These are phyloP conservation scores for Intellagama lesueurii DNA, from an alignment of 2,797 vertebrate genomes.

Conservation along the genomic window DNA sequence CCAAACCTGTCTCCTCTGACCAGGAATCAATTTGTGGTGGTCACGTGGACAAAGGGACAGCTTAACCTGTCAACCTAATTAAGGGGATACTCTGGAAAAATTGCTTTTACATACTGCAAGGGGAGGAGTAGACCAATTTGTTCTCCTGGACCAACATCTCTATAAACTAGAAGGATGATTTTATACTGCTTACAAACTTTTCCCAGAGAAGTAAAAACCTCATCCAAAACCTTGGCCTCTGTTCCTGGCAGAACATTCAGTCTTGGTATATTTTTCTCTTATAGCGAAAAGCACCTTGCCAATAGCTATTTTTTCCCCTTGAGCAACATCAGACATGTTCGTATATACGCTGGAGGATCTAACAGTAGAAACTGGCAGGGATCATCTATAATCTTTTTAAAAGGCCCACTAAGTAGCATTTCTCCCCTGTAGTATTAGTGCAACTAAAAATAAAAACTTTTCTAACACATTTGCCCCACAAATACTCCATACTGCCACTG, in stretches of 20 bases:
- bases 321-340: neutral
- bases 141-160: neutral
- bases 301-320: neutral
- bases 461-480: neutral
- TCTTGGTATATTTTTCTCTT: neutral
- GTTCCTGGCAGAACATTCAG: neutral
- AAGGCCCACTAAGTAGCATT: conserved; percentile 2
- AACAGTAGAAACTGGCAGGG: neutral
- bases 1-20: neutral
- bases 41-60: neutral
- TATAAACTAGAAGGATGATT: neutral
- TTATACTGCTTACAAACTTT: conserved; percentile 6
- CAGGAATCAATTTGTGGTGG: neutral
- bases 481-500: neutral
- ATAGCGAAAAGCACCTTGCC: conserved; percentile 16
- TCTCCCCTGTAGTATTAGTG: neutral
- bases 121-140: neutral
- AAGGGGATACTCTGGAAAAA: neutral
- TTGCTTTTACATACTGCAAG: neutral
- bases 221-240: neutral
- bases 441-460: neutral
- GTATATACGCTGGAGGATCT: neutral
- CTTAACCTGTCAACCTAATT: neutral
- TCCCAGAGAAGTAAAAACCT: neutral
- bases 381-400: neutral